phyloP scores from a whole-genome alignment of 2,888 invertebrate genomes.

The Noctuana brunneofusca region DNA sequence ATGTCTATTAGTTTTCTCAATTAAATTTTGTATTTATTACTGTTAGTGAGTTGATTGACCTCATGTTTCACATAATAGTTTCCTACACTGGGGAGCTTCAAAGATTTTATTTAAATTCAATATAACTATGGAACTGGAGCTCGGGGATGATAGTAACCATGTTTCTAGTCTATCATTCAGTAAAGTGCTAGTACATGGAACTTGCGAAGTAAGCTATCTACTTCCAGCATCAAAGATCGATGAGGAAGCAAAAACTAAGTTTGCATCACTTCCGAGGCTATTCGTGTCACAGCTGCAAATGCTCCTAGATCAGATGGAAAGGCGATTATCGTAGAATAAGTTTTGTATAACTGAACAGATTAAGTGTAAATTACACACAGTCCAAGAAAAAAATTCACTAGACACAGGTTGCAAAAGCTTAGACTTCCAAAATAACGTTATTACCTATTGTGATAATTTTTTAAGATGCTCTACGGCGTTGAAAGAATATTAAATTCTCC shows the following conservation, averaged over 20 bases:
- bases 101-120: background rate
- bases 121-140: background rate
- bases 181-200: background rate
- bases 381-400: too few relatives aligned
- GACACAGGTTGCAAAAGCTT: too few relatives aligned
- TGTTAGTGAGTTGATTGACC: too few relatives aligned
- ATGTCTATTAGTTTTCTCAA: too few relatives aligned
- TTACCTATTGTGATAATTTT: too few relatives aligned
- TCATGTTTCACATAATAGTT: too few relatives aligned
- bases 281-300: slow-evolving; percentile 17
- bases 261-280: slow-evolving; percentile 23
- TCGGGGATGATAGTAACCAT: background rate
- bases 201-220: slow-evolving; percentile 18
- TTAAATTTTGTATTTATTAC: too few relatives aligned
- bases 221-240: slow-evolving; percentile 27
- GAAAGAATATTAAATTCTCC: background rate
- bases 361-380: background rate
- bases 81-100: background rate
- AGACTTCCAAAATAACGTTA: too few relatives aligned
- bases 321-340: slow-evolving; percentile 15
- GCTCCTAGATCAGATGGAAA: slow-evolving; percentile 6
- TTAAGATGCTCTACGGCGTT: background rate
- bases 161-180: background rate
- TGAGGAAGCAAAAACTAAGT: slow-evolving; percentile 27
- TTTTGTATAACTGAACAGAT: slow-evolving; percentile 4